Evolutionary conservation across 2,888 invertebrate genomes (phyloP).

Genomic region (Acanthococcus lagerstroemiae): DNA sequence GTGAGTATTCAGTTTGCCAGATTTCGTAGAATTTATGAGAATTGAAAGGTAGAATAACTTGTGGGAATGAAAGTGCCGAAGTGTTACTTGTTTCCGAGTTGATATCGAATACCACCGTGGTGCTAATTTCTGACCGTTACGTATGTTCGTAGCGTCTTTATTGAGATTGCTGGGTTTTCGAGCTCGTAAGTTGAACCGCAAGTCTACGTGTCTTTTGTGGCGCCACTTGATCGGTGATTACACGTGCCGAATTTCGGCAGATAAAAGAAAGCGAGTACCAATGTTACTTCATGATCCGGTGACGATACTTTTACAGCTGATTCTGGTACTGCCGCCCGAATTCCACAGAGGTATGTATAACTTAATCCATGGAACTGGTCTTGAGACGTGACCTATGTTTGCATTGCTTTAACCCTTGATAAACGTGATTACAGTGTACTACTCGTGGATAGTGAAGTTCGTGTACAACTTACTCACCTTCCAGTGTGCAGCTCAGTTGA

Average conservation of each 20-base stretch:
- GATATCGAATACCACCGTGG: too few relatives aligned
- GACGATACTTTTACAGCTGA: slow-evolving; percentile 74
- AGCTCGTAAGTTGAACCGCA: slow-evolving; percentile 46
- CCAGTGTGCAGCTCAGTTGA: slow-evolving; percentile 71
- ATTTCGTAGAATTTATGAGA: not conserved
- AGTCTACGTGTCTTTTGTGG: not conserved
- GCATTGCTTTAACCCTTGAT: not conserved
- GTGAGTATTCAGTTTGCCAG: not conserved
- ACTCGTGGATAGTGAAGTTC: slow-evolving; percentile 74
- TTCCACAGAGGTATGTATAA: slow-evolving; percentile 74
- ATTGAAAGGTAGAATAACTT: too few relatives aligned
- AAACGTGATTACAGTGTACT: slow-evolving; percentile 58
- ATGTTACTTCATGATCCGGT: slow-evolving; percentile 75
- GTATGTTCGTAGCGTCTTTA: slow-evolving; percentile 74
- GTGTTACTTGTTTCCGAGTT: too few relatives aligned
- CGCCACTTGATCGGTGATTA: not conserved
- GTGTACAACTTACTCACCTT: slow-evolving; percentile 82
- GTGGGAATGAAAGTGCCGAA: too few relatives aligned
- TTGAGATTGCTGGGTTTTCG: slow-evolving; percentile 80
- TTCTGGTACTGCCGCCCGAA: slow-evolving; percentile 78
- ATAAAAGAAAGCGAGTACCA: slow-evolving; percentile 44
- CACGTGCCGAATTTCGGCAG: not conserved
- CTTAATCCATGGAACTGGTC: too few relatives aligned
- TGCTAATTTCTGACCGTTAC: too few relatives aligned
- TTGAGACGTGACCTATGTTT: too few relatives aligned